Evolutionary conservation across 2,888 invertebrate species (phyloP).

Genomic region (Xiphydria camelus): DNA sequence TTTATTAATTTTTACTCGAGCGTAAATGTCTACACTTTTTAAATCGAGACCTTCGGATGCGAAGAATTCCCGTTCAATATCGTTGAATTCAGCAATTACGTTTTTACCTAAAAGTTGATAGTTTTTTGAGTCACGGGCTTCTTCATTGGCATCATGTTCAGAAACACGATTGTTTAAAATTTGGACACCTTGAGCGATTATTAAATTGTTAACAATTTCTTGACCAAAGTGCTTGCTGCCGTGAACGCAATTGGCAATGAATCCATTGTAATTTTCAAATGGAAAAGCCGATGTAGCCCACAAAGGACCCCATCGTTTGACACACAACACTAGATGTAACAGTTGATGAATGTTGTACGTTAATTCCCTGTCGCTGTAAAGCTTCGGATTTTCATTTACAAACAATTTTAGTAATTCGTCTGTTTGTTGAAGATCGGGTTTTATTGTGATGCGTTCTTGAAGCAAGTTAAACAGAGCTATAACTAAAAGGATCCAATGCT

Average conservation of each 20-base stretch:
- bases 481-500: conserved; percentile 30
- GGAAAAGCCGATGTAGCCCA: conserved; percentile 28
- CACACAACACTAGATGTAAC: conserved; percentile 22
- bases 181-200: conserved; percentile 23
- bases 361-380: conserved; percentile 22
- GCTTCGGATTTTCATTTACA: conserved; percentile 19
- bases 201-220: conserved; percentile 24
- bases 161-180: conserved; percentile 12
- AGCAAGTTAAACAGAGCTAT: conserved; percentile 21
- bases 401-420: conserved; percentile 23
- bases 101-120: conserved; percentile 7
- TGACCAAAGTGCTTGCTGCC: conserved; percentile 23
- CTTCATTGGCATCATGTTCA: conserved; percentile 5
- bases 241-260: conserved; percentile 24
- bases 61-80: conserved; percentile 9
- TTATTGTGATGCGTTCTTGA: conserved; percentile 13
- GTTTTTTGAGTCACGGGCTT: background rate
- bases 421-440: conserved; percentile 18
- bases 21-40: conserved; percentile 9
- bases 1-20: conserved; percentile 16
- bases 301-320: conserved; percentile 32
- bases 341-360: conserved; percentile 32
- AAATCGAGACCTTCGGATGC: conserved; percentile 5
- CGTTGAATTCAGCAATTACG: background rate
- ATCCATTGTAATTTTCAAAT: conserved; percentile 31